Conservation (phyloP, 2,888 invertebrate genomes). For the Dusona sp. region DNA sequence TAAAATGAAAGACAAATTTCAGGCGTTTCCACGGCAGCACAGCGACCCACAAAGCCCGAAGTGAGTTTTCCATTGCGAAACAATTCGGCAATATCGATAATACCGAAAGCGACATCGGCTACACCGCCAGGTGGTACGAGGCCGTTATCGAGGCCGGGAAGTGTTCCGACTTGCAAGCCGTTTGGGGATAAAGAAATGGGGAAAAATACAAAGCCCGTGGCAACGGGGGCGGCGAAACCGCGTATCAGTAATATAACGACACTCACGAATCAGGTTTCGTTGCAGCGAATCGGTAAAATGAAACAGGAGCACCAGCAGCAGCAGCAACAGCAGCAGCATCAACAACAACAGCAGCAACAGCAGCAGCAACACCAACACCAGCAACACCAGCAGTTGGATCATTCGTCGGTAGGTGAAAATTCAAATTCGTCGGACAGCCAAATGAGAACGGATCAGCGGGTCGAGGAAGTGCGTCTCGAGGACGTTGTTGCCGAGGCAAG, state of each 20-base stretch:
- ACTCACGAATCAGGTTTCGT: conserved; percentile 81
- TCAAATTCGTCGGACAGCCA: conserved; percentile 83
- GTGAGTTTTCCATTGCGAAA: conserved; percentile 83
- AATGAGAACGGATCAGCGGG: conserved; percentile 81
- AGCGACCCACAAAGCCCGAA: conserved; percentile 78
- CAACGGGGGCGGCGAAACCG: conserved; percentile 82
- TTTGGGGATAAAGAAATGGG: conserved; percentile 81
- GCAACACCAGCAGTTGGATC: conserved; percentile 71
- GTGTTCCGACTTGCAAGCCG: conserved; percentile 78
- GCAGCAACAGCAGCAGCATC: conserved; percentile 64
- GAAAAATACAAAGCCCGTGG: conserved; percentile 79
- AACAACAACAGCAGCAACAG: conserved; percentile 29
- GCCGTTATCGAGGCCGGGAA: conserved; percentile 76
- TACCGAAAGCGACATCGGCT: conserved; percentile 81
- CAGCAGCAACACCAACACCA: conserved; percentile 34
- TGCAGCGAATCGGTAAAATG: conserved; percentile 79
- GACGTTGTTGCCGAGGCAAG: conserved; percentile 82
- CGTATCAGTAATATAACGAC: conserved; percentile 79
- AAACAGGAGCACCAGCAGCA: conserved; percentile 76
- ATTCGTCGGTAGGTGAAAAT: conserved; percentile 82
- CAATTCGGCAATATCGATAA: conserved; percentile 84
- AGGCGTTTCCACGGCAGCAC: conserved; percentile 75
- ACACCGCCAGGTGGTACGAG: conserved; percentile 70
- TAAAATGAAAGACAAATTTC: conserved; percentile 43
- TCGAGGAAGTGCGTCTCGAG: conserved; percentile 82